Evolutionary conservation across 1,140 invertebrate genomes (phyloP), one percentile per base, ranked within the genome.

Genomic region (Drosophila neocordata): DNA sequence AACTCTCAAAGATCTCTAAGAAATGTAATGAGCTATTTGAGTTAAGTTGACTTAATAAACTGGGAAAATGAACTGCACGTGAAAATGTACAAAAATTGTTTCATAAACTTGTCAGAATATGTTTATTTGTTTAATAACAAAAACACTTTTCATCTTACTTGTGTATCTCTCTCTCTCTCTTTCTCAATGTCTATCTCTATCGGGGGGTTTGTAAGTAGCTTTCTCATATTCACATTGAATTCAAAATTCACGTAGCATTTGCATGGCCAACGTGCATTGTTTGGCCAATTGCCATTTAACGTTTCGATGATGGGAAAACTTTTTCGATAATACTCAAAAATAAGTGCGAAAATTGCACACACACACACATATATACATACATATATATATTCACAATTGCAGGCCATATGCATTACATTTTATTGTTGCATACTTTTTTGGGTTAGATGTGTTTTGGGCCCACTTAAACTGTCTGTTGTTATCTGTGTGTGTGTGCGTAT

Each of bases 301-400:
- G 71, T 58, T 79, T 77, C 76, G 83, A 73, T 87, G 83, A 87
- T 87, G 83, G 79, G 75, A 87, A 87, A 87, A 87, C 83, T 87
- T 87, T 87, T 88, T 88, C 83, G 83, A 87, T 87, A 87, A 87
- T 87, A 87, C 83, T 87, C 83, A 89, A 88, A 87, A 87, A 88
- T 88, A 87, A 87, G 79, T 88, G 83, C 83, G 83, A 87, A 79
- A 87, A 83, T 83, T 76, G 68, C 77, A 24, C 58, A 41, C 63
- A 59, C 41, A 44, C 38, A 70, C 52, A 56, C 52, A 64, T n/a
- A 65, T 18, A 11, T 0, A 18, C 55, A 59, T n/a, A 53, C 12
- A 55, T 4, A 55, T 3, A 53, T 4, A 53, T 4, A 8, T n/a
- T 7, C 15, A 53, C 12, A 64, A 34, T 56, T 41, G 18, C 53